Base-by-base conservation (phyloP, 2,797 vertebrate genomes). In the Cossypha polioptera region DNA sequence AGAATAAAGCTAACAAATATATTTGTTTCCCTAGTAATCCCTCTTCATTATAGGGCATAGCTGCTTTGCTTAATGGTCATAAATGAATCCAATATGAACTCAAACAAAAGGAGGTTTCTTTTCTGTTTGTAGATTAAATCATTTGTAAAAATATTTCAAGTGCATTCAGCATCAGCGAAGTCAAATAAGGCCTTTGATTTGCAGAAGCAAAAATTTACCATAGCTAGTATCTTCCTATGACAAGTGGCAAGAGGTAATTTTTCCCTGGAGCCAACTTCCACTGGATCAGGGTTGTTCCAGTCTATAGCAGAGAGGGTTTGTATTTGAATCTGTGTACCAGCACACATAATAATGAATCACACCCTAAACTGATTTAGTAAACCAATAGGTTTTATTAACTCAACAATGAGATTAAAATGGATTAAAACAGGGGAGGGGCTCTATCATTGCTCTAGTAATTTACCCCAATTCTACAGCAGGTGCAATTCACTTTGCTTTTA, bases 1-100 rank as follows among this genome's bases (percentile, higher is more conserved):
- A 92, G 90, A 91, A 95, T 91, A 94, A 97, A 97, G 86, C 92
- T 95, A 96, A 91, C 88, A 90, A 94, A 94, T 87, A 78, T 78
- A 92, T 96, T 96, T 94, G 82, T 94, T 94, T 92, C 63, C 63
- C 69, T 87, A 19, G 78, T 94, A 94, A 97, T 96, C 94, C 88
- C 58, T 97, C 91, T 94, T 97, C 76, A 94, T 95, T 96, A 96
- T 92, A 85, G 80, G 84, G 57, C 86, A 91, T 72, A 90, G 96
- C 86, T 93, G 91, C 95, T 95, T 97, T 96, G 94, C 88, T 95
- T 89, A 95, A 89, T 95, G 88, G 90, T 95, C 95, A 92, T 95
- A 95, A 97, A 96, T 95, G 92, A 94, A 96, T 94, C 85, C 78
- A 79, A 67, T 92, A 93, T 81, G 86, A 93, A 95, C 76, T 86